Evolutionary conservation across 2,113 vertebrate species (phyloP).

Genomic region (Rhipidura dahli): DNA sequence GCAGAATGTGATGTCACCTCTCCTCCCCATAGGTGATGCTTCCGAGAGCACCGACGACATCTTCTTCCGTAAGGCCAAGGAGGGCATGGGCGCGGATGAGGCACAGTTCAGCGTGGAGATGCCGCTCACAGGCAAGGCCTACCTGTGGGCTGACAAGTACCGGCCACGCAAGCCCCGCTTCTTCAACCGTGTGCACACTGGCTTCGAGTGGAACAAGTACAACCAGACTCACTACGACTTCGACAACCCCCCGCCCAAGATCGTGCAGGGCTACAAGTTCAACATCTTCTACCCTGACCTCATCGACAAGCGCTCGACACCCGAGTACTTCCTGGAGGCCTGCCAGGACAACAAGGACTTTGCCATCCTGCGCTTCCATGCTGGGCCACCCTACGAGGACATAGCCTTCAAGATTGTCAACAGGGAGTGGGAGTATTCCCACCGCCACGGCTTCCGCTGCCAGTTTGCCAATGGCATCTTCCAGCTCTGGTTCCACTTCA

Average conservation of each 20-base stretch:
- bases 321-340: constrained; percentile 96
- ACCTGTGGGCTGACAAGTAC: constrained; percentile 98
- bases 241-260: constrained; percentile 95
- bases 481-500: constrained; percentile 99
- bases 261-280: constrained; percentile 98
- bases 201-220: constrained; percentile 99
- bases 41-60: constrained; percentile 91
- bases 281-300: constrained; percentile 99
- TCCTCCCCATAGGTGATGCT: constrained; percentile 77
- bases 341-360: constrained; percentile 94
- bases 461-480: constrained; percentile 98
- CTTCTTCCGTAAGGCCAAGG: constrained; percentile 89
- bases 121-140: constrained; percentile 91
- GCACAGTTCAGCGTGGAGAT: constrained; percentile 97
- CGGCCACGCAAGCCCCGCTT: constrained; percentile 95
- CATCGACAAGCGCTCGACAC: constrained; percentile 93
- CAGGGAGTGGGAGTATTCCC: constrained; percentile 96
- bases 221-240: constrained; percentile 99
- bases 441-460: constrained; percentile 96
- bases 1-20: fast-evolving
- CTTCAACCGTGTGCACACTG: constrained; percentile 97
- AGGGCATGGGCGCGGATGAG: constrained; percentile 94
- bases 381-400: constrained; percentile 94
- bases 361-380: constrained; percentile 92
- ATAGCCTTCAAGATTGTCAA: constrained; percentile 96